Evolutionary conservation across 2,888 invertebrate species (phyloP).

Genomic region (Pachycephus smyrnensis): DNA sequence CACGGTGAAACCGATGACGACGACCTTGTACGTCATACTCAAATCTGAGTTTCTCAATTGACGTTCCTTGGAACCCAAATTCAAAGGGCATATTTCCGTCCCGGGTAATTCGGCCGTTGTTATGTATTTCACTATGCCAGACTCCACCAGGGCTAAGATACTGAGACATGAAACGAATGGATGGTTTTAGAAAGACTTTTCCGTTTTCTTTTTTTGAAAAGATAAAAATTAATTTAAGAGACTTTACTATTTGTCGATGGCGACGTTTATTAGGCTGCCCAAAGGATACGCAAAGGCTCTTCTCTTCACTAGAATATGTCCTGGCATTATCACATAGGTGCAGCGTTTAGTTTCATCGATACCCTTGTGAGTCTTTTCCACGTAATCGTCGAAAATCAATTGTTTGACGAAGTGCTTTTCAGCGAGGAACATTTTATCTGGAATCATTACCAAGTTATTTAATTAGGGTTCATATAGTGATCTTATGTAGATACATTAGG

Average conservation of each 20-base stretch:
- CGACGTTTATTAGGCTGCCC: constrained; percentile 41
- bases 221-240: not conserved
- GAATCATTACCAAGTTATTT: not conserved
- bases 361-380: constrained; percentile 71
- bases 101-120: constrained; percentile 76
- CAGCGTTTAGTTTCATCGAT: constrained; percentile 76
- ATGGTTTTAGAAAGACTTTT: not conserved
- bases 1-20: constrained; percentile 76
- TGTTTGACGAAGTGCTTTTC: constrained; percentile 78
- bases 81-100: constrained; percentile 83
- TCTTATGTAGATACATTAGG: not conserved
- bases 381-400: constrained; percentile 79
- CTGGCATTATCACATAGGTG: constrained; percentile 81
- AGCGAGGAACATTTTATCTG: constrained; percentile 72
- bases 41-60: constrained; percentile 82
- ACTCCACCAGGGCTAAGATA: constrained; percentile 77
- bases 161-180: constrained; percentile 67
- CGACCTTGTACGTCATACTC: constrained; percentile 83
- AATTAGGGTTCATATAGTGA: not conserved
- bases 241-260: constrained; percentile 80
- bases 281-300: constrained; percentile 81
- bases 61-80: constrained; percentile 84
- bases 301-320: constrained; percentile 74
- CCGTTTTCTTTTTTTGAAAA: constrained; percentile 8
- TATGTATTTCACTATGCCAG: constrained; percentile 80